A percentile compares a stretch with the other conserved stretches of the same genome.
Evolutionary conservation across 2,113 vertebrate genomes (phyloP).

Genomic region (Ibidorhyncha struthersii): DNA sequence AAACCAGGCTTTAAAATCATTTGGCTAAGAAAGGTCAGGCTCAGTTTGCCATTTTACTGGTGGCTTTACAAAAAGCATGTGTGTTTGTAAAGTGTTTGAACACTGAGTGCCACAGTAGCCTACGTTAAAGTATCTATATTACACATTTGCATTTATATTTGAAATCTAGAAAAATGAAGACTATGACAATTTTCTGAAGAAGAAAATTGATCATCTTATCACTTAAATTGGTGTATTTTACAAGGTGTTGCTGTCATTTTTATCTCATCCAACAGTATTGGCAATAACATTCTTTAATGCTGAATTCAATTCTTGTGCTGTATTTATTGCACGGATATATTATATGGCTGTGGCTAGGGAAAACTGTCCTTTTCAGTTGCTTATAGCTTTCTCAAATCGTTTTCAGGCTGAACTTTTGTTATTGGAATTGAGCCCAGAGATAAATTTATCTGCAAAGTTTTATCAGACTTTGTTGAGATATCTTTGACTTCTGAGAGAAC

Average conservation of each 20-base stretch:
- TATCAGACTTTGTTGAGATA: neutral
- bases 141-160: neutral
- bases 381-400: neutral
- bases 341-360: neutral
- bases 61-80: neutral
- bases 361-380: neutral
- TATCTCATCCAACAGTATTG: neutral
- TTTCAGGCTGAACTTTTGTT: constrained; percentile 4
- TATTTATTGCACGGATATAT: neutral
- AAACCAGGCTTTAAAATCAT: neutral
- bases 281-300: neutral
- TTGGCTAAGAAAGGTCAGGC: neutral
- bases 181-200: neutral
- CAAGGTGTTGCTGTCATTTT: neutral
- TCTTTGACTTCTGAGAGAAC: neutral
- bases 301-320: neutral
- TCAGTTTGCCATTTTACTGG: neutral
- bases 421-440: neutral
- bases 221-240: neutral
- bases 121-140: neutral
- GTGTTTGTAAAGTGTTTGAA: neutral
- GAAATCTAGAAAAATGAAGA: neutral
- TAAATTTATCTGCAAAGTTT: constrained; percentile 18
- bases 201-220: neutral
- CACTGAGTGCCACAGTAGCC: neutral